Conservation (phyloP, 1,140 invertebrate genomes). For the Bacillus rossius region DNA sequence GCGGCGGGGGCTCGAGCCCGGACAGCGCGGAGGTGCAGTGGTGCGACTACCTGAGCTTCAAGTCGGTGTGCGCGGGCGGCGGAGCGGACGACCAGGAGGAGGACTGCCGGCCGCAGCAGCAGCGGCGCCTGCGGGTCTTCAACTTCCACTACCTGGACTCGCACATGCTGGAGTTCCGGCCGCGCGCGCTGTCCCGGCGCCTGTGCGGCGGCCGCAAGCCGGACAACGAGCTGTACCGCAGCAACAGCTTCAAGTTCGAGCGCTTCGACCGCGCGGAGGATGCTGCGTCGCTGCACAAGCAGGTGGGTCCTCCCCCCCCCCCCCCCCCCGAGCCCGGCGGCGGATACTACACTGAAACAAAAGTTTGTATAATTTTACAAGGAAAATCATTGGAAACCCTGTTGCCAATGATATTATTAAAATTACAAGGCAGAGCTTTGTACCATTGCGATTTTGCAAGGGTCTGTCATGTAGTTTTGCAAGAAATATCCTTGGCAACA, state of each 20-base stretch:
- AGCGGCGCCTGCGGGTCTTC: constrained; percentile 11
- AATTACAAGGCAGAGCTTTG: no score
- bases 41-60: constrained; percentile 18
- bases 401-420: no score
- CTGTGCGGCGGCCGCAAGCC: constrained; percentile 54
- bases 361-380: no score
- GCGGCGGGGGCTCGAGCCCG: not conserved
- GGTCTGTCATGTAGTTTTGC: no score
- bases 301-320: constrained; percentile 41
- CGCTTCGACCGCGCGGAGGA: constrained; percentile 64
- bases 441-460: no score
- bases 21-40: constrained; percentile 6
- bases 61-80: constrained; percentile 5
- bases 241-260: constrained; percentile 80
- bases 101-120: not conserved
- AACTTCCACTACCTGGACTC: constrained; percentile 17
- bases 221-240: constrained; percentile 76
- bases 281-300: constrained; percentile 48
- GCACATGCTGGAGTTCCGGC: constrained; percentile 25
- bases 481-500: no score
- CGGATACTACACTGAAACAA: no score
- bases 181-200: constrained; percentile 51
- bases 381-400: no score
- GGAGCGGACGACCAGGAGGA: not conserved
- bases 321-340: no score